Percentiles rank a stretch among this genome's conserved stretches.
Evolutionary conservation across 2,797 vertebrate species (phyloP).

Genomic region (Danio albolineatus): DNA sequence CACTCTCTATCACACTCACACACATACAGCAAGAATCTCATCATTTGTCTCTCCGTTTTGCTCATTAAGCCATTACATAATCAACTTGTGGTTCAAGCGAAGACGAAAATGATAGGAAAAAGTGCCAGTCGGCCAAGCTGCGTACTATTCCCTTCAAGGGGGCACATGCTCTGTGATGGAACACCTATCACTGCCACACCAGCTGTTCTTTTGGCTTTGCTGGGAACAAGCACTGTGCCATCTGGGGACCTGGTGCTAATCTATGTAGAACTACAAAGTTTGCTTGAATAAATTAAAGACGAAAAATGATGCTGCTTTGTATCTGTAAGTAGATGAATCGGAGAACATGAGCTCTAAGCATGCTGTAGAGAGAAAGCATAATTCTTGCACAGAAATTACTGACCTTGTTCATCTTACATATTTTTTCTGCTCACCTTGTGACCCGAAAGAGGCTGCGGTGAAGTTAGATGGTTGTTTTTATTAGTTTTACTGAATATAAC

Average conservation of each 20-base stretch:
- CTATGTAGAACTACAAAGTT: slow-evolving; percentile 18
- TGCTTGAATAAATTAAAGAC: slow-evolving; percentile 2
- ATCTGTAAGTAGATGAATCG: slow-evolving; percentile 2
- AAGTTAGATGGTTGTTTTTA: background rate
- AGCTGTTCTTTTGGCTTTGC: slow-evolving; percentile 68
- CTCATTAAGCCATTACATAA: slow-evolving; percentile 47
- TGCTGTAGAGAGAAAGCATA: too few relatives aligned
- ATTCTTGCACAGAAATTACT: background rate
- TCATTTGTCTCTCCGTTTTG: slow-evolving; percentile 59
- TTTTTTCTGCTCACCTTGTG: slow-evolving; percentile 1
- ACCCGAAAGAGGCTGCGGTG: background rate
- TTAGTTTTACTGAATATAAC: background rate
- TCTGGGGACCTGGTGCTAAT: slow-evolving; percentile 28
- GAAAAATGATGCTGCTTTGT: background rate
- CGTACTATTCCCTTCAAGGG: slow-evolving; percentile 73
- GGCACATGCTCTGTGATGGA: slow-evolving; percentile 72
- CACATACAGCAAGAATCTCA: slow-evolving; percentile 45
- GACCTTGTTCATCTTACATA: background rate
- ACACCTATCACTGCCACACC: slow-evolving; percentile 71
- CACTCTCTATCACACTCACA: slow-evolving; percentile 22
- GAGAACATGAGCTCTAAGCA: background rate
- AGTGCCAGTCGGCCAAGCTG: slow-evolving; percentile 56
- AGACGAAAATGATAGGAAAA: slow-evolving; percentile 24
- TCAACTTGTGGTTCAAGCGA: slow-evolving; percentile 17
- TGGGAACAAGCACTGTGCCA: slow-evolving; percentile 25